Percentiles rank a stretch among this genome's conserved stretches.
Evolutionary conservation across 1,140 invertebrate species (phyloP).

Genomic region (Acyrthosiphon pisum): DNA sequence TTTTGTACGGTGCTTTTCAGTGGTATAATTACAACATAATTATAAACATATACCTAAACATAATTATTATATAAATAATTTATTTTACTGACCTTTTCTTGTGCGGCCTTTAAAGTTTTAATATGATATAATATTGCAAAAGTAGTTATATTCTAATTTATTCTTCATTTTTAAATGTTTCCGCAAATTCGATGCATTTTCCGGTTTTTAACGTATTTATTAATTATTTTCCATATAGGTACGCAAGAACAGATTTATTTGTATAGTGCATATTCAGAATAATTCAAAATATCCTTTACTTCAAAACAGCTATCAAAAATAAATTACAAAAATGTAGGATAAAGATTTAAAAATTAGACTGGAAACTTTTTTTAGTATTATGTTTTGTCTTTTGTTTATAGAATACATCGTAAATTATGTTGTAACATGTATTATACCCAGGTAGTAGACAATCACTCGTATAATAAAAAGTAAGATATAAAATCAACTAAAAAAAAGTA

Average conservation of each 20-base stretch:
- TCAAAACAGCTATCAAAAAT: not conserved
- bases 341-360: not conserved
- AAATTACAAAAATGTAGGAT: not conserved
- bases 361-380: not conserved
- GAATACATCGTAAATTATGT: not conserved
- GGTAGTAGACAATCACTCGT: not conserved
- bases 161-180: not conserved
- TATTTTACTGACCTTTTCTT: no score
- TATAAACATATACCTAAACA: no score
- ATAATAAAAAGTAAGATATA: not conserved
- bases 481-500: not conserved
- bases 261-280: not conserved
- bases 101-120: no score
- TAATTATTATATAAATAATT: no score
- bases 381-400: not conserved
- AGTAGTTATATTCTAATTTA: not conserved
- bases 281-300: not conserved
- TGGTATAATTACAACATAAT: no score
- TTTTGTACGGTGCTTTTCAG: no score
- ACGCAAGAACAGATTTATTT: not conserved
- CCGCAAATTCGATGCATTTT: no score
- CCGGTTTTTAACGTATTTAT: no score
- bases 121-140: no score
- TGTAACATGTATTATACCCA: not conserved
- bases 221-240: not conserved